Conservation (phyloP, 2,797 vertebrate species). For the Simalia tracyae region DNA sequence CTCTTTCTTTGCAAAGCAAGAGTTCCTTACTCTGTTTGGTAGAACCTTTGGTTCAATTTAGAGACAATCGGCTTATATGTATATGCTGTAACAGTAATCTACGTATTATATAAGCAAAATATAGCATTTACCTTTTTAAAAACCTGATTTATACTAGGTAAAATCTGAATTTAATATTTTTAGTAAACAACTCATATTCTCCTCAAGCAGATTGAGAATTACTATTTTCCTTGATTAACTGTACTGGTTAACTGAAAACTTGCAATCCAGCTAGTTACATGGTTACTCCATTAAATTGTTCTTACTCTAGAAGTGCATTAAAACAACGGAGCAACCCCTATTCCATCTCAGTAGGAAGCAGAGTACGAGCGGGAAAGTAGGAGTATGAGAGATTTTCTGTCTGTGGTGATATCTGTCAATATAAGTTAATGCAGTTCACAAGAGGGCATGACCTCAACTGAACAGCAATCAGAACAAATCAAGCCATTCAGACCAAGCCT, state of each 20-base stretch:
- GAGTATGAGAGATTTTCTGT: neutral
- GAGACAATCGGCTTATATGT: neutral
- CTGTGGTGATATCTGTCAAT: neutral
- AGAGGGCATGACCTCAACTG: constrained; percentile 20
- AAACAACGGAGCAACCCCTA: neutral
- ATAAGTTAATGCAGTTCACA: constrained; percentile 35
- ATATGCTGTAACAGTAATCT: neutral
- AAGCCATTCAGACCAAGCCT: fast-evolving
- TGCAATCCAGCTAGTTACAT: neutral
- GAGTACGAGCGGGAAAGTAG: neutral
- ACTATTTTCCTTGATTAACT: neutral
- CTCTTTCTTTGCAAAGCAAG: neutral
- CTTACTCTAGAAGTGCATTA: neutral
- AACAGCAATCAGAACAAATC: neutral
- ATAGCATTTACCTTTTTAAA: neutral
- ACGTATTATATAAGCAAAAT: neutral
- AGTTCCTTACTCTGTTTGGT: neutral
- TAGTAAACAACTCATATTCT: neutral
- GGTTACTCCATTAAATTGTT: neutral
- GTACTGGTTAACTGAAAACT: neutral
- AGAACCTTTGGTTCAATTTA: neutral
- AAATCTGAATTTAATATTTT: neutral
- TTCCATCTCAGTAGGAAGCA: neutral
- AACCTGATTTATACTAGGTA: neutral
- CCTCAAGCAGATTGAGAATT: neutral